Conservation (phyloP, 2,797 vertebrate genomes). For the Champsocephalus esox region DNA sequence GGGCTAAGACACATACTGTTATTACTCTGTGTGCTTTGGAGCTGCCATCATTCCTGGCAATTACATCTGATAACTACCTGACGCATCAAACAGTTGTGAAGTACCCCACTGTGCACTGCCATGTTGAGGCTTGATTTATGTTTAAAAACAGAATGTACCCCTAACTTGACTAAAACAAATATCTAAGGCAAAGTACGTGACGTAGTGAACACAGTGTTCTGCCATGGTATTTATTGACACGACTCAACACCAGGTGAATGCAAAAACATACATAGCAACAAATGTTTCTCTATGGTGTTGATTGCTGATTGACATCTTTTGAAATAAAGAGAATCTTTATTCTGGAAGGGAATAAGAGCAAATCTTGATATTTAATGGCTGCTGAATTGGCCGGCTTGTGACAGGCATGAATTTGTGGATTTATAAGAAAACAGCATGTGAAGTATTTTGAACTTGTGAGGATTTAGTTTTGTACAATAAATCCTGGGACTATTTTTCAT, state of each 20-base stretch:
- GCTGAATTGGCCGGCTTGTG: conserved; percentile 26
- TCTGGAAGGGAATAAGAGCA: conserved; percentile 52
- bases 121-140: conserved; percentile 43
- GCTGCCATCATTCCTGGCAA: conserved; percentile 11
- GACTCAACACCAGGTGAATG: conserved; percentile 44
- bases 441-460: conserved; percentile 12
- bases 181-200: conserved; percentile 34
- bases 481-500: conserved; percentile 32
- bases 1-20: conserved; percentile 11
- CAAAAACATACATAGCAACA: conserved; percentile 35
- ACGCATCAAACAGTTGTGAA: conserved; percentile 31
- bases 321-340: conserved; percentile 34
- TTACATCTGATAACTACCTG: conserved; percentile 28
- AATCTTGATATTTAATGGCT: conserved; percentile 30
- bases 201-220: conserved; percentile 62
- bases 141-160: conserved; percentile 41
- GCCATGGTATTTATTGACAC: conserved; percentile 66
- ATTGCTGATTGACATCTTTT: conserved; percentile 61
- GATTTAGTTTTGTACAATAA: conserved; percentile 29
- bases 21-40: conserved; percentile 20
- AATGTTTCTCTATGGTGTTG: conserved; percentile 31
- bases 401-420: conserved; percentile 8
- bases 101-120: conserved; percentile 24
- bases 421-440: conserved; percentile 17
- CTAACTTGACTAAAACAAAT: conserved; percentile 48